Evolutionary conservation across 2,113 vertebrate genomes (phyloP).

Genomic region (Dasyprocta punctata): DNA sequence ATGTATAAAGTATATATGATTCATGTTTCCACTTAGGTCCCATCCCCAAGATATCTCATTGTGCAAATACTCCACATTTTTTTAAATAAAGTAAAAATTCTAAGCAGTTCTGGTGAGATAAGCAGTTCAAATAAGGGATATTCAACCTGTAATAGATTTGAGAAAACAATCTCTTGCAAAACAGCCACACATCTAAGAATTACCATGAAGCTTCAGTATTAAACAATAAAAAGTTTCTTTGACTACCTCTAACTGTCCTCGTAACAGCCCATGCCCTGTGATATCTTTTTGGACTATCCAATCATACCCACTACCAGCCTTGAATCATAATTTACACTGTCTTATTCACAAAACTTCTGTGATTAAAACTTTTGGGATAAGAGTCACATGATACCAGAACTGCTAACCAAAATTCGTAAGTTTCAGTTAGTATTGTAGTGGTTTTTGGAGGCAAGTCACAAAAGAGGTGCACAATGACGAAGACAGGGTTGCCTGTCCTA

Average conservation of each 20-base stretch:
- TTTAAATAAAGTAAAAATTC: background rate
- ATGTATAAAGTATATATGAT: background rate
- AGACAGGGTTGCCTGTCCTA: background rate
- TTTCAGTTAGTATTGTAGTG: background rate
- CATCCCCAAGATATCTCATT: background rate
- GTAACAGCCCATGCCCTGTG: constrained; percentile 63
- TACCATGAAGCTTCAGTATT: constrained; percentile 79
- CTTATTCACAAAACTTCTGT: constrained; percentile 58
- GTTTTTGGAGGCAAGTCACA: constrained; percentile 16
- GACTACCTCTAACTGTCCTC: constrained; percentile 67
- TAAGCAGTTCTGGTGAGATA: background rate
- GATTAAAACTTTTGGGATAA: constrained; percentile 53
- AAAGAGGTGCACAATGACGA: background rate
- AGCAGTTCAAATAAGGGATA: background rate
- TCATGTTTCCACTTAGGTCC: background rate
- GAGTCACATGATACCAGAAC: constrained; percentile 7
- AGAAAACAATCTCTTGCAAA: background rate
- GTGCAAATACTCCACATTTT: background rate
- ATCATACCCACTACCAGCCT: constrained; percentile 51
- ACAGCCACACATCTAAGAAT: constrained; percentile 78
- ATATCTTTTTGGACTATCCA: constrained; percentile 79
- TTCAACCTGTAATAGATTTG: background rate
- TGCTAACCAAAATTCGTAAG: background rate
- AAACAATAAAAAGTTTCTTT: constrained; percentile 78
- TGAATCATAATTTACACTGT: constrained; percentile 56